Base-by-base conservation (phyloP, 2,113 vertebrate genomes). In the Pomatorhinus ruficollis region DNA sequence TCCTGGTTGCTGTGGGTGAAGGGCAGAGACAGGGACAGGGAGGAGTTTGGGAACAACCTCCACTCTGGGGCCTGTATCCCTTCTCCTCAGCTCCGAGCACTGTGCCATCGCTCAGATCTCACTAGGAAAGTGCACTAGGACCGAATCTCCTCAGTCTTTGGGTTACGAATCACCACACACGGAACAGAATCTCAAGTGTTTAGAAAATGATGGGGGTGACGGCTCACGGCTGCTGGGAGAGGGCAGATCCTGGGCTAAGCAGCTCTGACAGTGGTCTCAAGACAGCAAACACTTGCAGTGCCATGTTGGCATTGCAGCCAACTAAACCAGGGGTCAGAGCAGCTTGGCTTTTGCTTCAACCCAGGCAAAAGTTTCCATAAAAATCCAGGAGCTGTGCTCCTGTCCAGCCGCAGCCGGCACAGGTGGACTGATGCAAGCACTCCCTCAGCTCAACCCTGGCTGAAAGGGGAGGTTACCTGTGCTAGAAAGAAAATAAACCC, bases 391-490 rank as follows among this genome's bases (percentile, higher is more conserved):
- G 44, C 49, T 25, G 37, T 30, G 64, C 49, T 44, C 49, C 72
- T 7, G 0, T 15, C 37, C 42, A 24, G 79, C 56, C 1, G 0
- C 40, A n/a, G 33, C 52, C 0, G 0, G n/a, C 27, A 15, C 2
- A 23, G 42, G 22, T 13, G 37, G 40, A 12, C 16, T 5, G 50
- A 57, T 28, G 40, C 25, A 21, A 69, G 63, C 2, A 1, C 24
- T 42, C 64, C 74, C n/a, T 28, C 27, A 44, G 6, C 53, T 53
- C 15, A 50, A 2, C 33, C 18, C 33, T 4, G 11, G 10, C 74
- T 63, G n/a, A 56, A 44, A 71, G 14, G 15, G n/a, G 37, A 76
- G 25, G 21, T 25, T 33, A 78, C 35, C n/a, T 28, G 35, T 23
- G 18, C 75, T 71, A 23, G 31, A 77, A 82, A 63, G 27, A 56